phyloP scores from a whole-genome alignment of 2,113 vertebrate genomes.

The Lepisosteus osseus region DNA sequence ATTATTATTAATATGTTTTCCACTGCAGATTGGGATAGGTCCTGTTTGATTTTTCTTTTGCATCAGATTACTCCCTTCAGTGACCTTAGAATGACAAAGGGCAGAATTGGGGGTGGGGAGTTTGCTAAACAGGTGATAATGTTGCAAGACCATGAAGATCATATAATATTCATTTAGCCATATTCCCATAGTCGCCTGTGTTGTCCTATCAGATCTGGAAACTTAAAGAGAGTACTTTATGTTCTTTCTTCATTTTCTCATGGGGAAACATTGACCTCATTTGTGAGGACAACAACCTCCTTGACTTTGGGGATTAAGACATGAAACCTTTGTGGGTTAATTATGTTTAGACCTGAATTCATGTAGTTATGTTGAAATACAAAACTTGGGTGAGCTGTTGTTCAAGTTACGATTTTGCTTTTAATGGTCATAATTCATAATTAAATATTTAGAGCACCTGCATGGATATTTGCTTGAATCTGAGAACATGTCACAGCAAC shows the following conservation, averaged over 20 bases:
- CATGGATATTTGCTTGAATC: conserved; percentile 35
- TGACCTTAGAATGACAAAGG: no score
- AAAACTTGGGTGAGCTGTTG: conserved; percentile 37
- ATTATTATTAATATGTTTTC: no score
- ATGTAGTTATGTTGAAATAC: conserved; percentile 65
- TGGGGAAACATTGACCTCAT: conserved; percentile 77
- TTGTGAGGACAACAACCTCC: conserved; percentile 81
- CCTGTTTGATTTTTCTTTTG: no score
- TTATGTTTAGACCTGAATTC: conserved; percentile 76
- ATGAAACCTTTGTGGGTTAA: conserved; percentile 82
- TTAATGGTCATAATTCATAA: conserved; percentile 35
- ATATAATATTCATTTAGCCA: conserved; percentile 28
- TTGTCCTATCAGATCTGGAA: conserved; percentile 45
- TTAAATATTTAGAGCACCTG: conserved; percentile 50
- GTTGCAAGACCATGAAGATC: conserved; percentile 4
- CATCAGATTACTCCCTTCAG: no score
- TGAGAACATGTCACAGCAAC: not conserved
- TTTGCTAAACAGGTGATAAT: no score
- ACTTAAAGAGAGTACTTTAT: conserved; percentile 30
- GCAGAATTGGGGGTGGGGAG: no score
- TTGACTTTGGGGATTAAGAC: conserved; percentile 82
- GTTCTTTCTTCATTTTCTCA: conserved; percentile 65
- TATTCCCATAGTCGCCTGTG: conserved; percentile 36
- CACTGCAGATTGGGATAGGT: no score
- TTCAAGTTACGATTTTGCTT: conserved; percentile 28